Evolutionary conservation across 2,888 invertebrate species (phyloP).

Genomic region (Atrina japonica): DNA sequence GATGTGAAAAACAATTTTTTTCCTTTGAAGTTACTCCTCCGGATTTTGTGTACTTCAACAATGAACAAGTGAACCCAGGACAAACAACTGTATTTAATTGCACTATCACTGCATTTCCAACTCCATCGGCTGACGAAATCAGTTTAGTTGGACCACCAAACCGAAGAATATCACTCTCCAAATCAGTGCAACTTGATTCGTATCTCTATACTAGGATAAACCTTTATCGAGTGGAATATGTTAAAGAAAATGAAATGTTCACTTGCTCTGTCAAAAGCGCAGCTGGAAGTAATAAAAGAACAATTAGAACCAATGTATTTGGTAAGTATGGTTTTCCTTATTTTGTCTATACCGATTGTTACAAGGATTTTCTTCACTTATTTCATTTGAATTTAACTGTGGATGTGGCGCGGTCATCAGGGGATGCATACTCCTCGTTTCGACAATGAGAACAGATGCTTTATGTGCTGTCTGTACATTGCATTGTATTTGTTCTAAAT

Average conservation of each 20-base stretch:
- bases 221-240: slow-evolving; percentile 57
- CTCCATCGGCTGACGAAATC: slow-evolving; percentile 65
- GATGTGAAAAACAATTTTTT: too few relatives aligned
- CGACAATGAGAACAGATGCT: too few relatives aligned
- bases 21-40: slow-evolving; percentile 66
- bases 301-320: slow-evolving; percentile 63
- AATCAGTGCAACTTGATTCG: slow-evolving; percentile 57
- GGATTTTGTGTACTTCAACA: slow-evolving; percentile 67
- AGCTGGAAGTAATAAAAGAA: slow-evolving; percentile 66
- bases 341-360: too few relatives aligned
- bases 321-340: too few relatives aligned
- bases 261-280: slow-evolving; percentile 66
- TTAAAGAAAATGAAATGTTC: slow-evolving; percentile 63
- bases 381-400: too few relatives aligned
- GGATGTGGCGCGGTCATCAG: too few relatives aligned
- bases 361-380: too few relatives aligned
- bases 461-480: too few relatives aligned
- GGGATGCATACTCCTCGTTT: too few relatives aligned
- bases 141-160: slow-evolving; percentile 53
- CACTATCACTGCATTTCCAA: slow-evolving; percentile 71
- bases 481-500: too few relatives aligned
- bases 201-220: slow-evolving; percentile 64
- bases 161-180: slow-evolving; percentile 56
- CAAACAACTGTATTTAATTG: slow-evolving; percentile 71
- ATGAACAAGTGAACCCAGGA: slow-evolving; percentile 69